Evolutionary conservation across 2,113 vertebrate genomes (phyloP).

Genomic region (Lagopus muta): DNA sequence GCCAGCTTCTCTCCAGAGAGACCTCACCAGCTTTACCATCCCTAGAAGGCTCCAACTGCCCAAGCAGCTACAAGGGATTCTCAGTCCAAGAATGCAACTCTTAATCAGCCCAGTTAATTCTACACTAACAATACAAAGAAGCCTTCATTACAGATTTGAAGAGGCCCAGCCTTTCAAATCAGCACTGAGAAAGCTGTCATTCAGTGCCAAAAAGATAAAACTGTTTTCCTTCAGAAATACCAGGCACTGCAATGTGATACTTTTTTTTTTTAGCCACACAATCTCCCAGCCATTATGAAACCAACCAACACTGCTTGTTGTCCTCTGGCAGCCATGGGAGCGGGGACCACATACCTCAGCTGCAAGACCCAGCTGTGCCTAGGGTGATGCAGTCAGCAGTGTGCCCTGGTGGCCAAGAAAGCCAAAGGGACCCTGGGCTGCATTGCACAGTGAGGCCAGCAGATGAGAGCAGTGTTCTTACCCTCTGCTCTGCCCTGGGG

Average conservation of each 20-base stretch:
- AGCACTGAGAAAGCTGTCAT: background rate
- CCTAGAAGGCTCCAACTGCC: background rate
- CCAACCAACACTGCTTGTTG: background rate
- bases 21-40: background rate
- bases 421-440: too few species aligned
- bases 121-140: background rate
- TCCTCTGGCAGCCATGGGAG: accelerated
- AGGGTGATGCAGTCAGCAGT: background rate
- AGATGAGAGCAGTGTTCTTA: too few species aligned
- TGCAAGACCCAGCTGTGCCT: too few species aligned
- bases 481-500: too few species aligned
- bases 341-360: background rate
- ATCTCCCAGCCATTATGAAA: background rate
- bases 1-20: background rate
- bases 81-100: background rate
- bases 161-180: background rate
- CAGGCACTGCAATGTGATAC: background rate
- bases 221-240: background rate
- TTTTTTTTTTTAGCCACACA: background rate
- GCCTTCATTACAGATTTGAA: background rate
- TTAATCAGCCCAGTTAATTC: background rate
- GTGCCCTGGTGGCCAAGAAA: background rate
- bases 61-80: background rate
- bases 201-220: background rate
- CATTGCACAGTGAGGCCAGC: background rate